Conservation (phyloP, 1,140 invertebrate genomes). For the Parasteatoda tepidariorum region DNA sequence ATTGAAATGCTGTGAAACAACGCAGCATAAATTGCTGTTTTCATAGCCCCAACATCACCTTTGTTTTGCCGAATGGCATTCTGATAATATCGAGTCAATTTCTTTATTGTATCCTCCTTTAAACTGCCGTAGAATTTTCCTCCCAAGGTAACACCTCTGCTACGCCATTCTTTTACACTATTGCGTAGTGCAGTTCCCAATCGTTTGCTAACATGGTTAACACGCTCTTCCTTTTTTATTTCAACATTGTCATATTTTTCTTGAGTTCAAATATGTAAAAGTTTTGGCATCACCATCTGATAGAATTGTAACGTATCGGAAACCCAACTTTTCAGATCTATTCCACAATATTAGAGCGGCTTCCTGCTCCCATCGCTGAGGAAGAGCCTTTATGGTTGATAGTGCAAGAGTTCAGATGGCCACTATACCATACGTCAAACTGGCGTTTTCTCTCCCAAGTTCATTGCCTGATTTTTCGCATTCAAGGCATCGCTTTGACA, state of each 20-base stretch:
- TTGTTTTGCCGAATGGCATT: background rate
- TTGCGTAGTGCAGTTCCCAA: background rate
- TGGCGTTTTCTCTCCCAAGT: background rate
- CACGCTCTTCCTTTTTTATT: background rate
- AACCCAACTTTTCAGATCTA: background rate
- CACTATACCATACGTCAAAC: constrained; percentile 4
- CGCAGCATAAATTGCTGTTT: background rate
- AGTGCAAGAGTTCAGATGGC: background rate
- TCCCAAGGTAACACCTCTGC: background rate
- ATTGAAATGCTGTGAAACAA: background rate
- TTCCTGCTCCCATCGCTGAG: background rate
- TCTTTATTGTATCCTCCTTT: background rate
- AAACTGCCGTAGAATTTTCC: background rate
- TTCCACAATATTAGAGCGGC: background rate
- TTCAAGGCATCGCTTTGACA: no score
- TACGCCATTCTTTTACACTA: background rate
- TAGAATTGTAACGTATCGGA: constrained; percentile 4
- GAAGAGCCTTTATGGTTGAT: background rate
- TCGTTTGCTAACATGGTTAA: constrained; percentile 12
- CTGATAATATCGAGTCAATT: background rate
- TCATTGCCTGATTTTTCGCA: no score
- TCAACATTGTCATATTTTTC: background rate
- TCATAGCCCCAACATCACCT: background rate
- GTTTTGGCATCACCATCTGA: constrained; percentile 1
- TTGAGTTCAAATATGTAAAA: background rate